These are phyloP conservation scores for Chrysaora quinquecirrha DNA, from an alignment of 30 jellyfish, hydroid and myxozoan species.

Conservation along the genomic window DNA sequence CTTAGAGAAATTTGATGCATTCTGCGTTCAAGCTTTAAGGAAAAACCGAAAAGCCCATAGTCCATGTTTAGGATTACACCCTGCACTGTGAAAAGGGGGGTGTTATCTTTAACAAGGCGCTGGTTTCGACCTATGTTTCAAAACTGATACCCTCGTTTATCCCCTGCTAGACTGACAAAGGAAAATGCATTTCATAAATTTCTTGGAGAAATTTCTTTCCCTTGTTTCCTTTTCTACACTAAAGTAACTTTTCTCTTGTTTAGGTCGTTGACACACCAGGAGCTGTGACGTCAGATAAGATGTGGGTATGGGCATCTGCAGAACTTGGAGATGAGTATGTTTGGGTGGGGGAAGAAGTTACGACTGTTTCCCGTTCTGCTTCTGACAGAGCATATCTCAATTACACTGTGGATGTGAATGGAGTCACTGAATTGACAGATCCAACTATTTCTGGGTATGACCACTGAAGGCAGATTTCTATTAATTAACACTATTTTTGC, in stretches of 20 bases:
- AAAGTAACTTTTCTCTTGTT: background rate
- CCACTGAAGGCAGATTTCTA: background rate
- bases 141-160: too few species aligned
- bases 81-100: too few species aligned
- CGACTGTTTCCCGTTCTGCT: slow-evolving; percentile 25
- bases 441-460: background rate
- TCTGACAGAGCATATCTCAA: slow-evolving; percentile 20
- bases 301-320: slow-evolving; percentile 77
- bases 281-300: background rate
- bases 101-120: too few species aligned
- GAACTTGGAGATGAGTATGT: slow-evolving; percentile 69
- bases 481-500: background rate
- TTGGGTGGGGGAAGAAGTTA: slow-evolving; percentile 71
- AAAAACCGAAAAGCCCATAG: too few species aligned
- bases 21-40: too few species aligned
- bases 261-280: slow-evolving; percentile 68
- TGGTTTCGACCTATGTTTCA: too few species aligned
- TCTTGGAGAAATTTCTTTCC: too few species aligned
- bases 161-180: too few species aligned
- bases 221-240: too few species aligned
- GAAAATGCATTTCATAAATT: too few species aligned
- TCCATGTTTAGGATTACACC: too few species aligned
- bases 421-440: background rate
- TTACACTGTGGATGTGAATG: background rate
- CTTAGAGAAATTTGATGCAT: too few species aligned